Conservation (phyloP, 2,797 vertebrate genomes). For the Gobio occitaniae region DNA sequence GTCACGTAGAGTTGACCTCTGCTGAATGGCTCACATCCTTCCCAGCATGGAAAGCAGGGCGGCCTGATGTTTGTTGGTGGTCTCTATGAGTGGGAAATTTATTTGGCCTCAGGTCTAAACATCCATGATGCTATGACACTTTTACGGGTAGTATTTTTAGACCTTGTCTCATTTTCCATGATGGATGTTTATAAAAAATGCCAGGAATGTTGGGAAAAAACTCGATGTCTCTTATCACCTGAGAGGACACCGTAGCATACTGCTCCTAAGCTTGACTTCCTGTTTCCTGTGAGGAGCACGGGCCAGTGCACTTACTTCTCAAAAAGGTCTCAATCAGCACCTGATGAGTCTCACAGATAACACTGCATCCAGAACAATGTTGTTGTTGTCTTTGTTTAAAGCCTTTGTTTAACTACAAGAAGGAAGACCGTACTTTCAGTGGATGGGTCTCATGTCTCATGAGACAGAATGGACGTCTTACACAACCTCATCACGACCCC, state of each 20-base stretch:
- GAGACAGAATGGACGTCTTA: conserved; percentile 27
- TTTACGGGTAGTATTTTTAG: conserved; percentile 37
- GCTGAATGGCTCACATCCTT: conserved; percentile 12
- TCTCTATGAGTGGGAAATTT: conserved; percentile 18
- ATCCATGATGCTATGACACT: conserved; percentile 28
- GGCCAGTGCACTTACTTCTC: conserved; percentile 71
- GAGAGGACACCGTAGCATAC: conserved; percentile 72
- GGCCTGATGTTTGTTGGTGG: conserved; percentile 20
- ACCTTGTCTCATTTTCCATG: conserved; percentile 15
- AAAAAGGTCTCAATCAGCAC: conserved; percentile 73
- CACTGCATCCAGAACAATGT: conserved; percentile 23
- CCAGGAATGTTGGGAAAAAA: conserved; percentile 62
- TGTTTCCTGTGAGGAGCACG: conserved; percentile 81
- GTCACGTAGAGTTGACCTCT: conserved; percentile 8
- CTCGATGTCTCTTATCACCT: conserved; percentile 69
- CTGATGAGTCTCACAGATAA: conserved; percentile 75
- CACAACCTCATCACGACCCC: conserved; percentile 23
- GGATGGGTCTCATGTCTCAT: conserved; percentile 55
- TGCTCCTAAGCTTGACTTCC: conserved; percentile 78
- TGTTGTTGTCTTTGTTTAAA: conserved; percentile 39
- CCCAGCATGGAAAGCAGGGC: not conserved
- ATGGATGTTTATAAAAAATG: conserved; percentile 53
- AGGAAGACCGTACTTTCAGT: conserved; percentile 17
- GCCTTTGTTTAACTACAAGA: conserved; percentile 51
- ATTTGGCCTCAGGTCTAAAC: conserved; percentile 18